Conservation (phyloP, 1,140 invertebrate genomes). For the Dinoponera quadriceps region DNA sequence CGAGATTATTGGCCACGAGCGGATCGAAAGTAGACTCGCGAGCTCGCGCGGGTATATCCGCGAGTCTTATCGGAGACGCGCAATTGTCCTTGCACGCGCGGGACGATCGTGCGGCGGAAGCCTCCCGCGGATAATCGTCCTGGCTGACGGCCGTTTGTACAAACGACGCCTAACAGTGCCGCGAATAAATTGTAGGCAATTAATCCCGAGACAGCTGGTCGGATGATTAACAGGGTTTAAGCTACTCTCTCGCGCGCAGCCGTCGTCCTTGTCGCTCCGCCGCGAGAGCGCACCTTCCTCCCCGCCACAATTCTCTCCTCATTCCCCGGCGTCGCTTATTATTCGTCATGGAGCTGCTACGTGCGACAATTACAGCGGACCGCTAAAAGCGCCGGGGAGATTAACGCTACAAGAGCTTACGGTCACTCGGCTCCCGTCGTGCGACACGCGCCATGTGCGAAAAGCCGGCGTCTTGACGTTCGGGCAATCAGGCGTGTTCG, state of each 20-base stretch:
- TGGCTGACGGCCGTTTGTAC: constrained; percentile 49
- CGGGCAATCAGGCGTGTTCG: constrained; percentile 1
- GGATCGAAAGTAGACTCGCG: constrained; percentile 6
- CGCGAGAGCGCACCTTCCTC: background rate
- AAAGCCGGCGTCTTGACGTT: constrained; percentile 42
- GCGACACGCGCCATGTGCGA: constrained; percentile 14
- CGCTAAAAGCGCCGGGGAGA: constrained; percentile 49
- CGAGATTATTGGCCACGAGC: background rate
- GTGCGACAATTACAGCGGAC: constrained; percentile 63
- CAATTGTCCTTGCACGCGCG: constrained; percentile 18
- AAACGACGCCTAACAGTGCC: constrained; percentile 50
- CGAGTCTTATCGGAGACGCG: background rate
- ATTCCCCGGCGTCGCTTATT: constrained; percentile 30
- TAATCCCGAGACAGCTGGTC: constrained; percentile 39
- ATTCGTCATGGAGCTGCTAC: constrained; percentile 37
- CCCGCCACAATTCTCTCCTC: too few species aligned
- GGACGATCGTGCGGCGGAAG: constrained; percentile 30
- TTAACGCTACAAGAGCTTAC: constrained; percentile 49
- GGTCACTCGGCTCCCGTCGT: constrained; percentile 13
- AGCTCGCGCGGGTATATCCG: background rate
- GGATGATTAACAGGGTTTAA: constrained; percentile 57
- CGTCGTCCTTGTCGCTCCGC: background rate
- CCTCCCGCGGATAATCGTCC: constrained; percentile 31
- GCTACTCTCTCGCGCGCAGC: constrained; percentile 20
- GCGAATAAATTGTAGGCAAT: constrained; percentile 60